These are phyloP conservation scores for Conistra vaccinii DNA, from an alignment of 2,888 invertebrate genomes.

Conservation along the genomic window DNA sequence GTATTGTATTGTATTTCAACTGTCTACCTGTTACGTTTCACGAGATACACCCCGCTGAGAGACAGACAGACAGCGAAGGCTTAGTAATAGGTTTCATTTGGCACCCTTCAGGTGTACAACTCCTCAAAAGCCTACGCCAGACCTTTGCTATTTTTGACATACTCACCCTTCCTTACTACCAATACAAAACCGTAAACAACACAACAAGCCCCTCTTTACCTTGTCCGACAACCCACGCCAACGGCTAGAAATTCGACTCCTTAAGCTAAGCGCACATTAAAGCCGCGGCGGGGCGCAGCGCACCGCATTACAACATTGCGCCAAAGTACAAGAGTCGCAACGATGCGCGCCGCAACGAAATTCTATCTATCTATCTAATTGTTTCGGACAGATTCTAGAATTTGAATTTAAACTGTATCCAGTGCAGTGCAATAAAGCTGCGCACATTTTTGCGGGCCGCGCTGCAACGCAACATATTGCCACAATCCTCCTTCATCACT, in stretches of 20 bases:
- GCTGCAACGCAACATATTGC: not conserved
- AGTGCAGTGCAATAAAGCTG: not conserved
- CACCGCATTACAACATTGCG: not conserved
- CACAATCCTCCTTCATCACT: not conserved
- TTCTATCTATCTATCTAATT: not conserved
- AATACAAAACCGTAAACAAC: conserved; percentile 9
- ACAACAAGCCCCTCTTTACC: not conserved
- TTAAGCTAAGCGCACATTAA: not conserved
- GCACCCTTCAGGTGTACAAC: no score
- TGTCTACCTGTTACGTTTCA: no score
- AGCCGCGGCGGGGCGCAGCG: not conserved
- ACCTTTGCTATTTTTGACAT: no score
- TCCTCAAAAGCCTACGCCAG: no score
- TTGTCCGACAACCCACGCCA: conserved; percentile 13
- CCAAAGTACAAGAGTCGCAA: not conserved
- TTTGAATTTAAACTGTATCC: not conserved
- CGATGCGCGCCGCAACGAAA: no score
- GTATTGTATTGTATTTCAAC: no score
- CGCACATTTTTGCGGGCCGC: not conserved
- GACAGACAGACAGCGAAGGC: no score
- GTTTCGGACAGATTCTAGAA: not conserved
- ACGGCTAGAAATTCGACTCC: no score
- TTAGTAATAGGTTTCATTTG: no score
- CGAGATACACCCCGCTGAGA: no score
- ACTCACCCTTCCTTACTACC: no score